Evolutionary conservation across 1,140 invertebrate genomes (phyloP), one percentile per base, ranked within the genome.

Genomic region (Cydia fagiglandana): DNA sequence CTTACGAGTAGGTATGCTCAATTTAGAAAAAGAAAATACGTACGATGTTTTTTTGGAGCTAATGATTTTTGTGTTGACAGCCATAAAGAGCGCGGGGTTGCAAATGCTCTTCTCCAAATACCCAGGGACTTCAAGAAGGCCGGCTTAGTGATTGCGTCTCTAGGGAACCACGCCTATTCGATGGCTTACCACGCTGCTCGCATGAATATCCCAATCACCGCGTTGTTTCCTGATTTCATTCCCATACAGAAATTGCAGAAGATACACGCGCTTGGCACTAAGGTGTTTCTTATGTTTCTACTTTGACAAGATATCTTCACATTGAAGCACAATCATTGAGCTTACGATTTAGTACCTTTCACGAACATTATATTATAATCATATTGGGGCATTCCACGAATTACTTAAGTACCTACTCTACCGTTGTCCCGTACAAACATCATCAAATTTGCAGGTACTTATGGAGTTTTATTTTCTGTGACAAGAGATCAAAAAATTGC

Each of bases 71-170:
- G 3, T 28, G 20, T 50, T 56, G 4, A 7, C 79, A 93, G 91
- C 86, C 97, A 97, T 85, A 97, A 97, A 89, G 97, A 97, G 90
- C 93, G 97, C 79, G 97, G 97, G 5, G 96, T 96, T 2, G 90
- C 96, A 38, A 96, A 96, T 84, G 95, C 95, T 13, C 84, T 97
- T 15, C 82, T 96, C 79, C 94, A 94, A 89, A 84, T 97, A 73
- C 79, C 93, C 0, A 83, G 94, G 47, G 94, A 95, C 45, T 94
- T 96, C 84, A 95, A 94, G 84, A 93, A 91, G 74, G 89, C 89
- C 34, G 97, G 97, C 28, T 96, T 97, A 0, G 95, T 97, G 74
- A 94, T 96, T 24, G 97, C 97, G 0, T 96, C 96, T 34, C 91
- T 96, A 34, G 97, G 97, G 0, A 97, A 97, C 73, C 85, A 90